Evolutionary conservation across 2,113 vertebrate species (phyloP).

Genomic region (Mastomys coucha): DNA sequence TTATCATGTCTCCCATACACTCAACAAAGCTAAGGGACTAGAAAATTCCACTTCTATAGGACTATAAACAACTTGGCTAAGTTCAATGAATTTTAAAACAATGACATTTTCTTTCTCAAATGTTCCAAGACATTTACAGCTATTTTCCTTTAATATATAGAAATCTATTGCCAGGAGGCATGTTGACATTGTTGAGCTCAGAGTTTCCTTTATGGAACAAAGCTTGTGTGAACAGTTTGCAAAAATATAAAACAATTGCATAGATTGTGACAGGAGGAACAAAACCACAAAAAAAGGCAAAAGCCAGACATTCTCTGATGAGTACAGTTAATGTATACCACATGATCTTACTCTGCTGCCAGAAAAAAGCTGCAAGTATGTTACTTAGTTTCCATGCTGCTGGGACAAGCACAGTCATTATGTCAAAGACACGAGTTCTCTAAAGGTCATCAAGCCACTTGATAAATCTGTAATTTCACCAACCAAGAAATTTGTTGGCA

Average conservation of each 20-base stretch:
- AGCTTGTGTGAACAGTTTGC: not conserved
- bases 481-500: not conserved
- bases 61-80: slow-evolving; percentile 24
- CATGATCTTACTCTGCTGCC: not conserved
- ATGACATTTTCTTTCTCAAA: slow-evolving; percentile 55
- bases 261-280: not conserved
- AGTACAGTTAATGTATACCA: not conserved
- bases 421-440: not conserved
- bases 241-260: slow-evolving; percentile 47
- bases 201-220: slow-evolving; percentile 4
- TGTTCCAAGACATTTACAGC: slow-evolving; percentile 57
- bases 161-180: slow-evolving; percentile 57
- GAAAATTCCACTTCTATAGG: not conserved
- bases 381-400: not conserved
- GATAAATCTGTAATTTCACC: not conserved
- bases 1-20: not conserved
- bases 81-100: slow-evolving; percentile 49
- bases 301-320: not conserved
- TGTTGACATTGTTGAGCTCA: not conserved
- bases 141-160: slow-evolving; percentile 48
- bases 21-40: not conserved
- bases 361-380: not conserved
- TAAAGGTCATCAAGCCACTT: not conserved
- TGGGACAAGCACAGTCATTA: not conserved
- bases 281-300: slow-evolving; percentile 8